Conservation (phyloP, 2,888 invertebrate genomes). For the Ennomos erosarius region DNA sequence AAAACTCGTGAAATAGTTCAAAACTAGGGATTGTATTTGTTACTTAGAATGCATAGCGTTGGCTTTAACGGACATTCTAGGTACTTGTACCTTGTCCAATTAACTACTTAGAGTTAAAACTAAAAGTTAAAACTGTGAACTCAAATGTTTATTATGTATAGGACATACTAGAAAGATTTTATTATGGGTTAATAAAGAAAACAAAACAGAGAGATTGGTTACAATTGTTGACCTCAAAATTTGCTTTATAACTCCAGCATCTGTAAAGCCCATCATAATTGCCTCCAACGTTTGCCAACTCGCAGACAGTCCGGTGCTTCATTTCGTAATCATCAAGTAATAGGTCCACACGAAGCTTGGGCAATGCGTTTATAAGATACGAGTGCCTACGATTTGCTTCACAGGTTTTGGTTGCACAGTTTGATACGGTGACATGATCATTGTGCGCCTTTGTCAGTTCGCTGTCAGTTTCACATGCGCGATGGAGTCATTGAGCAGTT, state of each 20-base stretch:
- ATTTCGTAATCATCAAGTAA: constrained; percentile 37
- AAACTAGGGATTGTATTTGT: no score
- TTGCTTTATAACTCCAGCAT: no score
- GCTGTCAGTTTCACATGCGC: constrained; percentile 31
- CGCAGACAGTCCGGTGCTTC: constrained; percentile 21
- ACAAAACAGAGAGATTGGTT: neutral
- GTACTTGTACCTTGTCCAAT: no score
- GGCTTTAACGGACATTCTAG: no score
- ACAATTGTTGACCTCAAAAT: neutral
- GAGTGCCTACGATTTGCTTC: constrained; percentile 31
- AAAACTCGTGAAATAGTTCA: no score
- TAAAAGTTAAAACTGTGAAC: no score
- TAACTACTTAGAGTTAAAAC: no score
- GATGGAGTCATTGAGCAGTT: constrained; percentile 5
- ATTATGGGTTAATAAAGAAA: no score
- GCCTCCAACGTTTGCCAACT: constrained; percentile 17
- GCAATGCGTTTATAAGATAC: constrained; percentile 34
- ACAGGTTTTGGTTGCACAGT: constrained; percentile 34
- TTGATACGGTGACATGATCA: constrained; percentile 37
- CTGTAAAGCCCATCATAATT: constrained; percentile 8
- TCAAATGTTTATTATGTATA: no score
- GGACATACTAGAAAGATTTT: no score
- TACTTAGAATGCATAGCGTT: no score
- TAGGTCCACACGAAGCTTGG: constrained; percentile 34
- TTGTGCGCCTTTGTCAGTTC: constrained; percentile 34